phyloP scores from a whole-genome alignment of 2,797 vertebrate genomes.

The Myioborus miniatus region DNA sequence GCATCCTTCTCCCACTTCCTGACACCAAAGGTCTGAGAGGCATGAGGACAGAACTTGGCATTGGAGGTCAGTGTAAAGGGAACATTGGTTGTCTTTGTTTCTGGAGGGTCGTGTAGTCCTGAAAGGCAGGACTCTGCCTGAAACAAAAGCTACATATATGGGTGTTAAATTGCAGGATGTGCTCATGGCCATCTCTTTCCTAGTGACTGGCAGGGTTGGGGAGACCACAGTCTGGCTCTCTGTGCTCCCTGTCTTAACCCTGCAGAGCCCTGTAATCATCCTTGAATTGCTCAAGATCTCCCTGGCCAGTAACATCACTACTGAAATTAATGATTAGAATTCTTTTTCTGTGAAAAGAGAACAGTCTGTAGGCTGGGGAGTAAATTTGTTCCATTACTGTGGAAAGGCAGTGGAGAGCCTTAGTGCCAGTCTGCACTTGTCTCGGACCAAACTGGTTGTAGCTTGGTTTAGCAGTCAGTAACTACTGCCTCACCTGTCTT shows the following conservation, averaged over 20 bases:
- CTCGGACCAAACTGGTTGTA: not conserved
- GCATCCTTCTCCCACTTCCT: not conserved
- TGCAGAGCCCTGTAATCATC: not conserved
- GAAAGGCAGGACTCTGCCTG: not conserved
- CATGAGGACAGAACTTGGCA: not conserved
- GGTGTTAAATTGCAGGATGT: not conserved
- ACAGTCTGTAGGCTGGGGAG: not conserved
- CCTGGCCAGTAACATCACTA: not conserved
- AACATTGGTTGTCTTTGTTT: not conserved
- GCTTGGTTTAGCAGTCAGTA: not conserved
- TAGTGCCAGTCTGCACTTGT: not conserved
- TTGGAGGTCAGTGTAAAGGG: not conserved
- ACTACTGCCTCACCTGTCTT: not conserved
- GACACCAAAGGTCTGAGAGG: not conserved
- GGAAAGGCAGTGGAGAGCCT: not conserved
- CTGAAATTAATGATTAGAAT: not conserved
- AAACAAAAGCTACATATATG: not conserved
- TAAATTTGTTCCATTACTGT: not conserved
- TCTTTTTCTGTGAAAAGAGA: not conserved
- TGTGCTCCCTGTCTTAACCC: not conserved
- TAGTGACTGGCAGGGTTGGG: not conserved
- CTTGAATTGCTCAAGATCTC: not conserved
- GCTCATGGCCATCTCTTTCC: not conserved
- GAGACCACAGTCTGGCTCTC: not conserved
- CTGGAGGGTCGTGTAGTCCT: not conserved